A percentile compares a stretch with the other conserved stretches of the same genome.
Conservation (phyloP, 2,888 invertebrate genomes). For the Diadegma fenestrale region DNA sequence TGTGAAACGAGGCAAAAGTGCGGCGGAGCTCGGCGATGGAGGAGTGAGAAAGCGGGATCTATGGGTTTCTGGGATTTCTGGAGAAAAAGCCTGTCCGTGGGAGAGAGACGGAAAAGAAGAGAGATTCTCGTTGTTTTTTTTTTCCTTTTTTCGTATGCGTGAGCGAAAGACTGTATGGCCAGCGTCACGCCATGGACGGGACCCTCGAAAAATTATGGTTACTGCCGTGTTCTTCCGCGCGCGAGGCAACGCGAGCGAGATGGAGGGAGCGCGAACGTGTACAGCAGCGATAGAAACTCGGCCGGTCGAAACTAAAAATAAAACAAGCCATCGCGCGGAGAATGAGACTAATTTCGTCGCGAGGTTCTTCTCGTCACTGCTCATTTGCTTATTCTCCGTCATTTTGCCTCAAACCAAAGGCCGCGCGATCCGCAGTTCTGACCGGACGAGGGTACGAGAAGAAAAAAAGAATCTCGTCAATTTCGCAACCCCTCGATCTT, state of each 20-base stretch:
- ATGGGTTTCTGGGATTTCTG: conserved; percentile 37
- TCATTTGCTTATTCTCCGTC: conserved; percentile 54
- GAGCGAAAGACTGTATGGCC: conserved; percentile 80
- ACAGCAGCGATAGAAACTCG: conserved; percentile 61
- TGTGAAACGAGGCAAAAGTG: conserved; percentile 47
- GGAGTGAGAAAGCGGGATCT: conserved; percentile 46
- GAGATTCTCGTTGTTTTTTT: neutral
- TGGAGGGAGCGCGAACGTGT: conserved; percentile 68
- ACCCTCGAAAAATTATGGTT: conserved; percentile 82
- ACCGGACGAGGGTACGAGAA: neutral
- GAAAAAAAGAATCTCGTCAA: conserved; percentile 43
- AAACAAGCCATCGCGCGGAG: conserved; percentile 76
- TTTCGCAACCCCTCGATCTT: conserved; percentile 51
- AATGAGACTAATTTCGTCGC: conserved; percentile 80
- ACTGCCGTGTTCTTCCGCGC: conserved; percentile 73
- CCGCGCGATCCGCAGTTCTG: conserved; percentile 32
- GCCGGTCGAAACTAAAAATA: conserved; percentile 79
- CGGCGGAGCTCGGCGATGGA: conserved; percentile 38
- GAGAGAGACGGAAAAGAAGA: conserved; percentile 8
- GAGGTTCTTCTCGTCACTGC: conserved; percentile 61
- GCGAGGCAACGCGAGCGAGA: conserved; percentile 71
- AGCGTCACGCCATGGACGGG: conserved; percentile 80
- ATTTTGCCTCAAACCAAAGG: conserved; percentile 31
- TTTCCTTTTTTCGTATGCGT: conserved; percentile 80
- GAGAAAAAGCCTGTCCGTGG: conserved; percentile 43